Evolutionary conservation across 2,113 vertebrate genomes (phyloP).

Genomic region (Notothenia rossii): DNA sequence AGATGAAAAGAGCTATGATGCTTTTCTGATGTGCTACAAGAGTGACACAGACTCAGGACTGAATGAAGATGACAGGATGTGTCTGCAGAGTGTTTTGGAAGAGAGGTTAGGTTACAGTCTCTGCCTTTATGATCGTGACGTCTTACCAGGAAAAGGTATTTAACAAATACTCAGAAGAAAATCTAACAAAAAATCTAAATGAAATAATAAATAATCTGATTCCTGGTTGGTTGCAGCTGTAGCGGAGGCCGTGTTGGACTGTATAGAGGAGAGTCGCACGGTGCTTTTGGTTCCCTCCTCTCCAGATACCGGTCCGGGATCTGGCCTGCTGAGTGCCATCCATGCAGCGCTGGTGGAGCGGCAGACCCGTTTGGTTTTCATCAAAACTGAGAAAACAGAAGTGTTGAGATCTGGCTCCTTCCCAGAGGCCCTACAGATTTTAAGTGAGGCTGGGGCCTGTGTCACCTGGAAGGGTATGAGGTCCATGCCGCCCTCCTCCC

Average conservation of each 20-base stretch:
- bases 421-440: too few relatives aligned
- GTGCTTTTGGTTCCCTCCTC: constrained; percentile 88
- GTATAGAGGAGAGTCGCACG: constrained; percentile 87
- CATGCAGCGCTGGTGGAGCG: constrained; percentile 91
- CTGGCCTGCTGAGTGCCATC: constrained; percentile 86
- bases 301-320: constrained; percentile 71
- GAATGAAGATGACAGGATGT: constrained; percentile 45
- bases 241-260: constrained; percentile 86
- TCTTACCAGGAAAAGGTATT: constrained; percentile 75
- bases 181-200: background rate
- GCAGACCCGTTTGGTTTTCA: constrained; percentile 88
- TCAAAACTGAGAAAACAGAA: constrained; percentile 79
- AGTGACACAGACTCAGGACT: constrained; percentile 46
- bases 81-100: constrained; percentile 68
- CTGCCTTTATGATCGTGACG: constrained; percentile 77
- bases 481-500: too few relatives aligned
- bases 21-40: constrained; percentile 75
- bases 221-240: constrained; percentile 70
- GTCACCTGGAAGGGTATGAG: too few relatives aligned
- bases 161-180: background rate
- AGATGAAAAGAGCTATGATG: constrained; percentile 80
- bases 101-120: constrained; percentile 75
- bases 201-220: background rate
- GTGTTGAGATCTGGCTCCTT: too few relatives aligned
- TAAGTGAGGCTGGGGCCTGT: constrained; percentile 76